A percentile compares a stretch with the other conserved stretches of the same genome.
Evolutionary conservation across 2,888 invertebrate species (phyloP).

Genomic region (Campoletis raptor): DNA sequence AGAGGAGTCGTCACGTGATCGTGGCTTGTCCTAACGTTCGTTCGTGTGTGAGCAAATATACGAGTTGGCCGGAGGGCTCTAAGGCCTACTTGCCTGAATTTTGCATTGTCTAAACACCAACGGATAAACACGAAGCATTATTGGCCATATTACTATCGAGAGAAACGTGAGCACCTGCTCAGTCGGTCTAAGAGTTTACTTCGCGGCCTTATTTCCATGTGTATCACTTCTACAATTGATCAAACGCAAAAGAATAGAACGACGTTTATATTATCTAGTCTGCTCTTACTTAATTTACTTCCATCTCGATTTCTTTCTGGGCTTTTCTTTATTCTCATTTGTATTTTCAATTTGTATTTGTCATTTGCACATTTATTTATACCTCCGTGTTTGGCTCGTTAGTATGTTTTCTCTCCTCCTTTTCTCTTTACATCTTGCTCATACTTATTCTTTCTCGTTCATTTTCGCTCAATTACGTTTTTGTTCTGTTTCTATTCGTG

Average conservation of each 20-base stretch:
- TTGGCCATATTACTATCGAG: conserved; percentile 58
- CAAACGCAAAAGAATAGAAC: conserved; percentile 36
- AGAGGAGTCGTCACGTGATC: conserved; percentile 37
- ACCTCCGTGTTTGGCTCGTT: not conserved
- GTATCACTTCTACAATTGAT: conserved; percentile 43
- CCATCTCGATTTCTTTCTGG: not conserved
- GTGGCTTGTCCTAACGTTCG: conserved; percentile 35
- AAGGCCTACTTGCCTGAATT: conserved; percentile 70
- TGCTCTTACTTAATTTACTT: not conserved
- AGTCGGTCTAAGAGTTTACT: conserved; percentile 25
- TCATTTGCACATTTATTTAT: not conserved
- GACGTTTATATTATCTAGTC: conserved; percentile 2
- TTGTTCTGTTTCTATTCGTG: not conserved
- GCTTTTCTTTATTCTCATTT: not conserved
- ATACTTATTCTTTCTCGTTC: not conserved
- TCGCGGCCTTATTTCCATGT: conserved; percentile 55
- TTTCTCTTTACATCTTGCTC: not conserved
- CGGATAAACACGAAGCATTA: conserved; percentile 44
- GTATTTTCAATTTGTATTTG: not conserved
- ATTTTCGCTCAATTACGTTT: not conserved
- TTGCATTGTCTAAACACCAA: conserved; percentile 67
- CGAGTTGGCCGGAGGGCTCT: conserved; percentile 46
- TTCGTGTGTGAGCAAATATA: conserved; percentile 7
- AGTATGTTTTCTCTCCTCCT: not conserved
- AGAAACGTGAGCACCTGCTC: conserved; percentile 58